A percentile compares a stretch with the other conserved stretches of the same genome.
Conservation (phyloP, 2,113 vertebrate genomes). For the Rallus limicola region DNA sequence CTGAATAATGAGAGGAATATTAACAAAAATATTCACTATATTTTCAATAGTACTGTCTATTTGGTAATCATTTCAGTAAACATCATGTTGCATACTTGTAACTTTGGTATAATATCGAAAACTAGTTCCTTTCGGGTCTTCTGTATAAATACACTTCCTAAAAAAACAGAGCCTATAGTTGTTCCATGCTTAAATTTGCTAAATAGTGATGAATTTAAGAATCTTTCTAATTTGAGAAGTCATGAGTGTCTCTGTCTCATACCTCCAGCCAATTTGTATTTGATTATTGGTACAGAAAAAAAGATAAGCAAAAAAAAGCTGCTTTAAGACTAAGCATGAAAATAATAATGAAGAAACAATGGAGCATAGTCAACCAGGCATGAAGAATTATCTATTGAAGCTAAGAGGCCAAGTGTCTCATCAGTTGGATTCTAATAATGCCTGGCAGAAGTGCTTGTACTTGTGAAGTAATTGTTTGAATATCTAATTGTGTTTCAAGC, state of each 20-base stretch:
- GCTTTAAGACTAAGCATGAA: neutral
- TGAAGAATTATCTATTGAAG: conserved; percentile 43
- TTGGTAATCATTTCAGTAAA: neutral
- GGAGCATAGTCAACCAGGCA: neutral
- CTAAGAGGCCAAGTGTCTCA: conserved; percentile 45
- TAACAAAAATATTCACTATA: neutral
- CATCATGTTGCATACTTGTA: neutral
- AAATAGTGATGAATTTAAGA: neutral
- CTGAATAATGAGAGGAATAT: neutral
- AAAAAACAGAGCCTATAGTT: neutral
- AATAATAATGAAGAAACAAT: conserved; percentile 29
- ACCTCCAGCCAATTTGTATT: neutral
- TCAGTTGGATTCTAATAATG: conserved; percentile 55
- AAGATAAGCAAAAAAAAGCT: neutral
- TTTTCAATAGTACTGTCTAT: neutral
- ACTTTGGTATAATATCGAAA: neutral
- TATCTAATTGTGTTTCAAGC: conserved; percentile 52
- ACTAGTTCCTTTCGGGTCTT: neutral
- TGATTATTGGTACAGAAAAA: neutral
- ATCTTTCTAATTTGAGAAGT: neutral
- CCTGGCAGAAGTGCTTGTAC: conserved; percentile 51
- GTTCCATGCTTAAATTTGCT: neutral
- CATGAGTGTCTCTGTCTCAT: neutral
- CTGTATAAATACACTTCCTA: neutral
- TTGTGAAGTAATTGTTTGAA: conserved; percentile 50